Conservation (phyloP, 2,888 invertebrate species). For the Megamerina dolium region DNA sequence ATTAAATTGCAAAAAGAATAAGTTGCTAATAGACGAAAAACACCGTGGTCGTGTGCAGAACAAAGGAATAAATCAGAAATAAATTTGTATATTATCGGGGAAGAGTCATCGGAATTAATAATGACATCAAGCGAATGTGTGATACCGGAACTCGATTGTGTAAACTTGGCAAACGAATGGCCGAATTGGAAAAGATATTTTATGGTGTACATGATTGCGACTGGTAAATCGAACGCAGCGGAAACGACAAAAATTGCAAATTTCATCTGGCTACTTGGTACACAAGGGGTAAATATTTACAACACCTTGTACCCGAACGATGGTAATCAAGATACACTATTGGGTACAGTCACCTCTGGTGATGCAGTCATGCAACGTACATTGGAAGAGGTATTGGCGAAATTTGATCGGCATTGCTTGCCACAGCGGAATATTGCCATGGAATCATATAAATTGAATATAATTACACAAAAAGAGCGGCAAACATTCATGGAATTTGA, state of each 20-base stretch:
- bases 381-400: slow-evolving; percentile 8
- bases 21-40: too few species aligned
- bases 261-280: slow-evolving; percentile 3
- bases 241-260: slow-evolving; percentile 8
- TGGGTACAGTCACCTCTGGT: not conserved
- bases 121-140: too few species aligned
- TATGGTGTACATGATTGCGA: slow-evolving; percentile 8
- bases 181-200: slow-evolving; percentile 6
- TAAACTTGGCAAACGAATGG: slow-evolving; percentile 7
- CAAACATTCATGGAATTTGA: slow-evolving; percentile 20
- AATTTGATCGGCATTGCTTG: slow-evolving; percentile 18
- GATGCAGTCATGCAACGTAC: slow-evolving; percentile 5
- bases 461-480: slow-evolving; percentile 21
- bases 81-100: too few species aligned
- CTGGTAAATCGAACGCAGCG: not conserved
- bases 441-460: slow-evolving; percentile 20
- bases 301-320: slow-evolving; percentile 5
- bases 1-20: too few species aligned
- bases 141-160: too few species aligned
- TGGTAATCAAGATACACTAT: not conserved
- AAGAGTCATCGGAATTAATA: too few species aligned
- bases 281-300: slow-evolving; percentile 2
- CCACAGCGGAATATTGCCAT: slow-evolving; percentile 10
- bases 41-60: too few species aligned
- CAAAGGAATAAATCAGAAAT: too few species aligned